A percentile compares a stretch with the other conserved stretches of the same genome.
These are phyloP conservation scores for Caenorhabditis sp. DNA, from an alignment of 2,888 invertebrate species.

Conservation along the genomic window DNA sequence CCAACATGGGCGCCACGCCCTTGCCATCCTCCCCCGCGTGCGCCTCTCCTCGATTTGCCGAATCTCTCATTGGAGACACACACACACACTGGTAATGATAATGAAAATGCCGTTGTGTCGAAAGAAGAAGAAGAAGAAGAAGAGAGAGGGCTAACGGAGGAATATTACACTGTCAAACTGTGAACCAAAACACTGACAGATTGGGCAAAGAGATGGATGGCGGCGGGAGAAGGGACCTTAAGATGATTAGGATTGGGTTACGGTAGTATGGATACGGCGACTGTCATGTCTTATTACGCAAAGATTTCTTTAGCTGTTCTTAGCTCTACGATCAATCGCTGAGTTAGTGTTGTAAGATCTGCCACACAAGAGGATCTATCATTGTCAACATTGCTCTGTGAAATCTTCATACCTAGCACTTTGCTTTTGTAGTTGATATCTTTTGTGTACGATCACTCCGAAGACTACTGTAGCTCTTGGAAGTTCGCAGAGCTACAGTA, in stretches of 20 bases:
- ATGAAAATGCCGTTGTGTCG: constrained; percentile 26
- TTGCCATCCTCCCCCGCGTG: not conserved
- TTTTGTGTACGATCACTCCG: no score
- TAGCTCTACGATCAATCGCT: no score
- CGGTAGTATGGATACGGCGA: no score
- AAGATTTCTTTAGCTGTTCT: no score
- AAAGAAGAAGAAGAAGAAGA: not conserved
- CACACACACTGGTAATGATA: constrained; percentile 32
- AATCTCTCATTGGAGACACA: not conserved
- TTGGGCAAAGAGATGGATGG: not conserved
- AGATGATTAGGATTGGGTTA: not conserved
- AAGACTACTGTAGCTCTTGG: no score
- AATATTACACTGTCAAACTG: constrained; percentile 33
- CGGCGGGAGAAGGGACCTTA: not conserved
- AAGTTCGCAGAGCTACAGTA: no score
- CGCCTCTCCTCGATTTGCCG: not conserved
- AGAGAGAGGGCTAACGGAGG: constrained; percentile 14
- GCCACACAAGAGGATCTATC: no score
- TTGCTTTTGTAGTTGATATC: no score
- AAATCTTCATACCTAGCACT: no score
- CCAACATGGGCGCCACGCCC: constrained; percentile 28
- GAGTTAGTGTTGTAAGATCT: no score
- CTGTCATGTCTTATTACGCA: not conserved
- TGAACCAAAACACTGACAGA: constrained; percentile 11
- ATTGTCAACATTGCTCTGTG: no score